Evolutionary conservation across 1,140 invertebrate species (phyloP), one percentile per base, ranked within the genome.

Genomic region (Papilio machaon): DNA sequence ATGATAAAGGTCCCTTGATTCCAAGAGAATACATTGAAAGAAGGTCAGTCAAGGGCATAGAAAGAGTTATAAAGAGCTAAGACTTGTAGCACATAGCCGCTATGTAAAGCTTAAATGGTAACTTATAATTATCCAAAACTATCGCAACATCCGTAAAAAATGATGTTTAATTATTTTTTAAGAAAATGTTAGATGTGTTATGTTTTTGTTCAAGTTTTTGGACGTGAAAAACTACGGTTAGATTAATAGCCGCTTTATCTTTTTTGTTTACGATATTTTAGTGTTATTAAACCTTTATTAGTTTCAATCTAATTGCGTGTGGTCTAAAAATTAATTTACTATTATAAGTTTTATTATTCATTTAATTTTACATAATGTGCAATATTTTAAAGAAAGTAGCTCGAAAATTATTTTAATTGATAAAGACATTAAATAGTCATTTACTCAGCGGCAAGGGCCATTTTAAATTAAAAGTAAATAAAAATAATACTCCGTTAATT

Each of bases 21-120:
- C 74, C 67, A 52, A 80, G 52, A 77, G 81, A 85, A 82, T 79
- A 82, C 81, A 79, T 79, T 47, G 77, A 79, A 78, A 77, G 75
- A 86, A 86, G 86, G 85, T 86, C 86, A 86, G 75, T 82, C 86
- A 85, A 86, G 86, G 85, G 82, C 82, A 82, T 81, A 82, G 70
- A 82, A 80, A 77, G 80, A 79, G 74, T 85, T 79, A 79, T 58
- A 38, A 19, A 79, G 9, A 78, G 77, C 67, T 79, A 79, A 79
- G 64, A 79, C 77, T 79, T 79, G 77, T 79, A 54, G 15, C 54
- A 79, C 77, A 79, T 67, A 78, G 58, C 77, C 9, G 38, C 77
- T 46, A 35, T 43, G 8, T n/a, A 19, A 19, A 8, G 54, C 54
- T 58, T n/a, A 19, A 58, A 58, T 6, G 38, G 0, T 7, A 43